Conservation (phyloP, 2,113 vertebrate genomes). For the Stigmatopora argus region DNA sequence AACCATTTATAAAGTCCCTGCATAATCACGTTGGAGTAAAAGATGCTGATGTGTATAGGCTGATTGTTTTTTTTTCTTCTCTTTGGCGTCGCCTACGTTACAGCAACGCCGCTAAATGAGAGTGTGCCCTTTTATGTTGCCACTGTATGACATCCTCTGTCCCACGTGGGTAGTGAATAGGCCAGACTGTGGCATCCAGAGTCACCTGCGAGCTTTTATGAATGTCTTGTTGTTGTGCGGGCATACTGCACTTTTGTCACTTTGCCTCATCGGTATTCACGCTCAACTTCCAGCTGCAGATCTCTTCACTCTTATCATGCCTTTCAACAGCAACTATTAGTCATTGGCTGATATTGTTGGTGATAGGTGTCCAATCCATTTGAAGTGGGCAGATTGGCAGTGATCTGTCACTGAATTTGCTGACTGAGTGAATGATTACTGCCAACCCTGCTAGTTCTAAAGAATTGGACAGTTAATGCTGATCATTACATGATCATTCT, state of each 20-base stretch:
- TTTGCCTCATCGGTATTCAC: conserved; percentile 56
- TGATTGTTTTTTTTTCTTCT: conserved; percentile 7
- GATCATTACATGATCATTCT: too few relatives aligned
- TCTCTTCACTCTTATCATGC: conserved; percentile 42
- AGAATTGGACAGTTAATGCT: too few relatives aligned
- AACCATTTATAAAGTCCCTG: conserved; percentile 23
- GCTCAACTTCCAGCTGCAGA: conserved; percentile 23
- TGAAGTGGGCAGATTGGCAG: too few relatives aligned
- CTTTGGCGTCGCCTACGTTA: conserved; percentile 4
- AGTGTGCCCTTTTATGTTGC: conserved; percentile 6
- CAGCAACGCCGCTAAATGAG: conserved; percentile 7
- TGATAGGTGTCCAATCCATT: too few relatives aligned
- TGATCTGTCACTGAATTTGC: too few relatives aligned
- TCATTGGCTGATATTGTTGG: not conserved
- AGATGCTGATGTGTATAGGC: conserved; percentile 31
- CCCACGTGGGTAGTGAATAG: conserved; percentile 19
- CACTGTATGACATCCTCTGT: conserved; percentile 30
- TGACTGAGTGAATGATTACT: too few relatives aligned
- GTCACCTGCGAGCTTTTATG: conserved; percentile 48
- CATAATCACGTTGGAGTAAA: conserved; percentile 37
- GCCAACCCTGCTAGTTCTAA: too few relatives aligned
- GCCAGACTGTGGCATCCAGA: conserved; percentile 19
- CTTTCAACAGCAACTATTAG: conserved; percentile 44
- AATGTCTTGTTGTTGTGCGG: conserved; percentile 51
- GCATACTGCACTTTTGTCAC: conserved; percentile 49